These are phyloP conservation scores for Sarotherodon lohbergeri DNA, from an alignment of 2,113 vertebrate genomes.

Conservation along the genomic window DNA sequence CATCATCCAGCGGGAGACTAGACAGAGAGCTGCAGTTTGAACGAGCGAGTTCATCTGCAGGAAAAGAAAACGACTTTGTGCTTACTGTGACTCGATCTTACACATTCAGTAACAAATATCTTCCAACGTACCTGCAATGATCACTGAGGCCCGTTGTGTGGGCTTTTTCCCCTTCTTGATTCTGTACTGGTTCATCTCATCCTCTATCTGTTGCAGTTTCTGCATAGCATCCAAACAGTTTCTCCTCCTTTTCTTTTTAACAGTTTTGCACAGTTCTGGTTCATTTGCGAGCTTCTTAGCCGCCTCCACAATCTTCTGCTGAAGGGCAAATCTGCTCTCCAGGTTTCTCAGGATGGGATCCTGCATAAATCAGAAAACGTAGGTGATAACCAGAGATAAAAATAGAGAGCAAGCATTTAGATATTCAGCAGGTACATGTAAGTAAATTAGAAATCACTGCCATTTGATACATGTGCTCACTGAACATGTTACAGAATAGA, in stretches of 20 bases:
- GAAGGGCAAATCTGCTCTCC: conserved; percentile 92
- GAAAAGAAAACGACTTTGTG: background rate
- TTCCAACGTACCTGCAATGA: conserved; percentile 76
- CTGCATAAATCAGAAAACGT: conserved; percentile 53
- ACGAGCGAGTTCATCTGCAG: conserved; percentile 85
- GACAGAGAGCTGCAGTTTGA: conserved; percentile 91
- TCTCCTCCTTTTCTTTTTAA: conserved; percentile 91
- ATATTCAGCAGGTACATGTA: background rate
- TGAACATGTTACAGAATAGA: background rate
- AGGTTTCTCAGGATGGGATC: conserved; percentile 88
- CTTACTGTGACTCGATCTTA: background rate
- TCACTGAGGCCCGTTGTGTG: conserved; percentile 81
- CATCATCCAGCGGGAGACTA: conserved; percentile 83
- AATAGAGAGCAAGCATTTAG: background rate
- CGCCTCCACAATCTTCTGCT: conserved; percentile 93
- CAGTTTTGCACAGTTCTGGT: conserved; percentile 86
- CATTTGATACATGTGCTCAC: background rate
- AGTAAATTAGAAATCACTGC: background rate
- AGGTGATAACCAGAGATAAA: background rate
- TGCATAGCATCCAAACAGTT: conserved; percentile 88
- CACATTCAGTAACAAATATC: background rate
- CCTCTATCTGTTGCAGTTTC: conserved; percentile 91
- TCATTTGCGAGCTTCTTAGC: conserved; percentile 90
- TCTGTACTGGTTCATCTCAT: conserved; percentile 90
- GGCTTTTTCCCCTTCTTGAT: conserved; percentile 90